Base-by-base conservation (phyloP, 1,140 invertebrate species). In the Probaryconus sp. region DNA sequence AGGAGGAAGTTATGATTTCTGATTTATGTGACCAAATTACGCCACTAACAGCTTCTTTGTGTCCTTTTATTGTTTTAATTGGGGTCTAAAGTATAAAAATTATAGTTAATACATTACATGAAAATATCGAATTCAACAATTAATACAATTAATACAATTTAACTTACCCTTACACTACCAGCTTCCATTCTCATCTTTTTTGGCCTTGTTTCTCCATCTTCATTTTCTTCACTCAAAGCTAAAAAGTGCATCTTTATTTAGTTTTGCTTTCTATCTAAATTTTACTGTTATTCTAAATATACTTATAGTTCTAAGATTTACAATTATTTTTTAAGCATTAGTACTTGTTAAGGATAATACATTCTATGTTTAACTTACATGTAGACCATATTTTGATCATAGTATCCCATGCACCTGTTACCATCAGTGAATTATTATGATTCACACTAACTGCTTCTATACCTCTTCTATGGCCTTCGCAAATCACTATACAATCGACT, bases 391-490 rank as follows among this genome's bases (percentile, higher is more conserved):
- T 88, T 84, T 94, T 94, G 0, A 95, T 81, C 88, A 93, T 91
- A 10, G 90, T 93, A 83, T 99, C 97, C 95, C 96, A 98, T 17
- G 95, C 93, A 24, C 96, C 97, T 43, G 95, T 96, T n/a, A 94
- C 96, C 87, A 98, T 92, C 75, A 89, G 87, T 10, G 89, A 87
- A 6, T 83, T 85, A 81, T 92, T 90, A 1, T 89, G 87, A 79
- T 93, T 93, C 0, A 96, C 91, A 58, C 90, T 90, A 2, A 98
- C 88, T 84, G 94, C 93, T 81, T 98, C 96, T 0, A 98, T 90
- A 71, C 94, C 94, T 78, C 95, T 91, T 67, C 95, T 93, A 85
- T 99, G 97, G 0, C 97, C 96, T 80, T 92, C 91, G 79, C 95
- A 96, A 9, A 94, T 90, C 69, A 93, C 91, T 7, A 95, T 86